These are phyloP conservation scores for Heliothis virescens DNA, from an alignment of 1,140 invertebrate genomes.

Conservation along the genomic window DNA sequence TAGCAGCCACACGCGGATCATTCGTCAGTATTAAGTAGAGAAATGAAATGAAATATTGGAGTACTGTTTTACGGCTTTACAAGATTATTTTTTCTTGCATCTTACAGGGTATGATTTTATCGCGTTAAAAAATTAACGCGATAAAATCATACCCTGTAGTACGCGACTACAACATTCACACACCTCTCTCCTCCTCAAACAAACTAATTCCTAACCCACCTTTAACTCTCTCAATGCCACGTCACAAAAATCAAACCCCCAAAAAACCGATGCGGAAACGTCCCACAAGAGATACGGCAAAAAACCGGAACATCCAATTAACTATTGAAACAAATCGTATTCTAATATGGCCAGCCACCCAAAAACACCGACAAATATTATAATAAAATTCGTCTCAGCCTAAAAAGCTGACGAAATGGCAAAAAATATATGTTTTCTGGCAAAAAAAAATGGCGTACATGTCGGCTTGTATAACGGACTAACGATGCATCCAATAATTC, in stretches of 20 bases:
- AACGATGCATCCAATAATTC: slow-evolving; percentile 76
- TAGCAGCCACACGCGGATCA: no score
- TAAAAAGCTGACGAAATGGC: slow-evolving; percentile 76
- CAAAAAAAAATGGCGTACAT: slow-evolving; percentile 62
- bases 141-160: no score
- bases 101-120: no score
- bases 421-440: slow-evolving; percentile 74
- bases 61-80: no score
- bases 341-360: slow-evolving; percentile 59
- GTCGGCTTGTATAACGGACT: slow-evolving; percentile 72
- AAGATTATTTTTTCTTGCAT: no score
- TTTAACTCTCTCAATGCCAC: not conserved
- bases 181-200: not conserved
- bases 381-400: slow-evolving; percentile 68
- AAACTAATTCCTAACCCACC: not conserved
- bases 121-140: no score
- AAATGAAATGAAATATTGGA: no score
- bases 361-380: slow-evolving; percentile 65
- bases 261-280: slow-evolving; percentile 17
- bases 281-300: not conserved
- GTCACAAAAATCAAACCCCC: slow-evolving; percentile 4
- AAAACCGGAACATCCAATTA: slow-evolving; percentile 49
- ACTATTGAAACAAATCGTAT: slow-evolving; percentile 50
- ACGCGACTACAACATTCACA: no score
- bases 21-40: no score